Evolutionary conservation across 1,140 invertebrate genomes (phyloP), one percentile per base, ranked within the genome.

Genomic region (Drosophila biarmipes): DNA sequence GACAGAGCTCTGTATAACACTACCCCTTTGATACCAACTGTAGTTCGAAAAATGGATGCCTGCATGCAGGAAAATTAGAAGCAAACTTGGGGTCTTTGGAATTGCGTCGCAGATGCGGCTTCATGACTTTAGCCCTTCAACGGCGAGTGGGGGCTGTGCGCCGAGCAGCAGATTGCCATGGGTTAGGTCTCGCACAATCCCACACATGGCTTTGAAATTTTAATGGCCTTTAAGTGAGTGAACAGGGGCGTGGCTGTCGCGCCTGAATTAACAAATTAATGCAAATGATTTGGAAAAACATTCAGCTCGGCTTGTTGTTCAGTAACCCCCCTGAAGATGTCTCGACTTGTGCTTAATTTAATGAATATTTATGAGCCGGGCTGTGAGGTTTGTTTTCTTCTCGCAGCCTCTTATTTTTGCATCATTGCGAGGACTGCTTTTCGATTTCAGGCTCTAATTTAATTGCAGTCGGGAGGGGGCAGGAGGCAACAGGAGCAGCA

Each of bases 221-320:
- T 89, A 80, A 89, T 89, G 85, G 64, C 29, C 45, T 82, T 82
- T 68, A 82, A 78, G 79, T 61, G 79, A 57, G 43, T 68, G 45
- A 31, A 55, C 40, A 43, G 72, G 49, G 74, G 84, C 78, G 75
- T 79, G 75, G 79, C 57, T 68, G 42, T 87, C 63, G 75, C 84
- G 84, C 84, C 84, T 89, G 84, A 84, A 90, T 89, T 90, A 90
- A 89, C 80, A 89, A 89, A 89, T 89, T 89, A 89, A 89, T 89
- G 84, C 85, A 89, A 84, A 84, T 89, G 59, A 61, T 55, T 59
- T 58, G 6, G 17, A 68, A 66, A 62, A 78, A 74, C 57, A 68
- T 48, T 54, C 27, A 49, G 10, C 42, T 29, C 45, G 6, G 1
- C 45, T 48, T 29, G 45, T 48, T 29, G n/a, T 29, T 24, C 14